Conservation (phyloP, 1,140 invertebrate genomes). For the Alviniconcha marisindica region DNA sequence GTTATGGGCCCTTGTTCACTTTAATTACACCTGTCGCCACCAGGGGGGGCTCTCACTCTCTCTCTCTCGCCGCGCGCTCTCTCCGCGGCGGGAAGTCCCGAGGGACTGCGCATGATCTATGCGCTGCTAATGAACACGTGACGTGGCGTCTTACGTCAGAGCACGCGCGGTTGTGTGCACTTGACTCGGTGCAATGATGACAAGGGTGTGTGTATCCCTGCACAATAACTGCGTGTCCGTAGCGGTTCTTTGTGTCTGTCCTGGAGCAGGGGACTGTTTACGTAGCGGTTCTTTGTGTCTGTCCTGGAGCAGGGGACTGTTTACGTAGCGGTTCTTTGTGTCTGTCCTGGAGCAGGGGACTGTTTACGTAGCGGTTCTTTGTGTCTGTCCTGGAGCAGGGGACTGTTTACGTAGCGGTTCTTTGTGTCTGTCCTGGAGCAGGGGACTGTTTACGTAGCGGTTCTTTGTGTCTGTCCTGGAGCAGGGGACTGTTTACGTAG, state of each 20-base stretch:
- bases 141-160: constrained; percentile 7
- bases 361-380: too few relatives aligned
- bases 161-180: constrained; percentile 2
- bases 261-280: neutral
- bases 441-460: too few relatives aligned
- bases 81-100: constrained; percentile 8
- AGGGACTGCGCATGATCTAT: neutral
- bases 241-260: neutral
- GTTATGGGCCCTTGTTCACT: constrained; percentile 3
- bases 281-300: neutral
- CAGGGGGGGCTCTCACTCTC: constrained; percentile 2
- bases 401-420: too few relatives aligned
- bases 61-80: neutral
- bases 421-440: neutral
- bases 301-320: neutral
- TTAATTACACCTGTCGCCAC: constrained; percentile 29
- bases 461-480: too few relatives aligned
- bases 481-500: too few relatives aligned
- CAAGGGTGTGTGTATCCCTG: too few relatives aligned
- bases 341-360: neutral
- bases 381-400: neutral
- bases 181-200: too few relatives aligned
- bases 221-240: too few relatives aligned
- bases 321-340: neutral
- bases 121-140: constrained; percentile 9